phyloP scores from a whole-genome alignment of 2,888 invertebrate genomes.

The Microlaimidae sp. region DNA sequence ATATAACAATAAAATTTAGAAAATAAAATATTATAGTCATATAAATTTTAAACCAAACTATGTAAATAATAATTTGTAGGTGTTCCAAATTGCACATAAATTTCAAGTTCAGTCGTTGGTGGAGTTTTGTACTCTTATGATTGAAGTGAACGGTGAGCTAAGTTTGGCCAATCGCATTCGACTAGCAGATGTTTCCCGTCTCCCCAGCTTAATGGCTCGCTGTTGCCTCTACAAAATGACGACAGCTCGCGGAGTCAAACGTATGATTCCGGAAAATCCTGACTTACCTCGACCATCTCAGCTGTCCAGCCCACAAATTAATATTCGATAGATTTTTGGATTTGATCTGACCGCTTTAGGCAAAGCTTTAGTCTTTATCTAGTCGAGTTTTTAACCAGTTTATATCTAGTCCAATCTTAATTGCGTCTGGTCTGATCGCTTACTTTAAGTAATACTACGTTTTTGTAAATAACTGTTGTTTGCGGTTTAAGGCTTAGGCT shows the following conservation, averaged over 20 bases:
- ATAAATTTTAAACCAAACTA: too few relatives aligned
- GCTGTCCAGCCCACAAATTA: constrained; percentile 4
- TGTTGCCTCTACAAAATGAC: constrained; percentile 4
- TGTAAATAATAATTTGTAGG: too few relatives aligned
- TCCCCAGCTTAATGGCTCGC: constrained; percentile 7
- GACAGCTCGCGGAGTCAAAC: constrained; percentile 7
- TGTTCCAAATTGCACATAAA: constrained; percentile 9
- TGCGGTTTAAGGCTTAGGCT: too few relatives aligned
- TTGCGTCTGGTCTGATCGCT: too few relatives aligned
- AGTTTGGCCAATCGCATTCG: constrained; percentile 3
- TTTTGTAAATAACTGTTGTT: too few relatives aligned
- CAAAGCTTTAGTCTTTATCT: too few relatives aligned
- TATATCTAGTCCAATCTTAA: too few relatives aligned
- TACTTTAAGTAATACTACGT: too few relatives aligned
- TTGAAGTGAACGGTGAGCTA: constrained; percentile 6
- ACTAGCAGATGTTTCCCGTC: constrained; percentile 9
- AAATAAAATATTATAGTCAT: too few relatives aligned
- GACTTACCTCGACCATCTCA: not conserved
- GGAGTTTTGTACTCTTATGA: constrained; percentile 3
- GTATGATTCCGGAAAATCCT: constrained; percentile 7
- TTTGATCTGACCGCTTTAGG: constrained; percentile 4
- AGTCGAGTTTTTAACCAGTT: too few relatives aligned
- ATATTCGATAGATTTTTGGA: constrained; percentile 6
- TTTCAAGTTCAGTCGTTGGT: constrained; percentile 1
- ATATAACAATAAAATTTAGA: too few relatives aligned